These are phyloP conservation scores for Circaetus cinerascens DNA, from an alignment of 2,113 vertebrate species.

Conservation along the genomic window DNA sequence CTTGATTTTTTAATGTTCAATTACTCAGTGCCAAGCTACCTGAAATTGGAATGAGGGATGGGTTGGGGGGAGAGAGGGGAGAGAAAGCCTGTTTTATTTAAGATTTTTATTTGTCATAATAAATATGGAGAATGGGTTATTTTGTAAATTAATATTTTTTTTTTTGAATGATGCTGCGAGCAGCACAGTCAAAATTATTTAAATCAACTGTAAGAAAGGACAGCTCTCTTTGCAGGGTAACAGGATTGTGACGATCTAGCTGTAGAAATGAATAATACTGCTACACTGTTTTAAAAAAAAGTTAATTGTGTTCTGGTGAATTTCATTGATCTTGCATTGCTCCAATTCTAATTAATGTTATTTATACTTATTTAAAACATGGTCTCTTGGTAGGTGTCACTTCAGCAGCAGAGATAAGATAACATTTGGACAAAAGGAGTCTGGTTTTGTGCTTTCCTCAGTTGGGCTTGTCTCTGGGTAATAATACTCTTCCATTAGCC, in stretches of 20 bases:
- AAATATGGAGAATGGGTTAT: constrained; percentile 80
- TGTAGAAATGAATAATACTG: constrained; percentile 59
- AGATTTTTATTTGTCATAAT: constrained; percentile 83
- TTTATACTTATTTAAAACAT: constrained; percentile 83
- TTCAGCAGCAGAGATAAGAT: constrained; percentile 54
- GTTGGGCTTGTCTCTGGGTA: not conserved
- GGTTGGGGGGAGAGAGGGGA: constrained; percentile 46
- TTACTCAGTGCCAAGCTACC: constrained; percentile 94
- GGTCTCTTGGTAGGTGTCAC: constrained; percentile 69
- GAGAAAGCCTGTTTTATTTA: constrained; percentile 77
- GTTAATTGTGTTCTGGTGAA: constrained; percentile 66
- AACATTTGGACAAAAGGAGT: constrained; percentile 18
- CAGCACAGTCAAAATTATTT: constrained; percentile 89
- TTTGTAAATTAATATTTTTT: constrained; percentile 85
- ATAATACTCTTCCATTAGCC: not conserved
- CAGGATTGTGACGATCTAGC: constrained; percentile 54
- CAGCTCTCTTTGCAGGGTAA: constrained; percentile 69
- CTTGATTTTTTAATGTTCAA: constrained; percentile 99
- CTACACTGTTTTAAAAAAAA: constrained; percentile 57
- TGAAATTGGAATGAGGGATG: constrained; percentile 87
- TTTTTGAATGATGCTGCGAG: constrained; percentile 88
- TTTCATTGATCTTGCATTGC: constrained; percentile 68
- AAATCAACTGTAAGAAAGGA: constrained; percentile 81
- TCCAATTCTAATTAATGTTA: constrained; percentile 75
- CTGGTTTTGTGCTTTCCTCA: constrained; percentile 18